These are phyloP conservation scores for Myopa testacea DNA, from an alignment of 2,888 invertebrate species.

Conservation along the genomic window DNA sequence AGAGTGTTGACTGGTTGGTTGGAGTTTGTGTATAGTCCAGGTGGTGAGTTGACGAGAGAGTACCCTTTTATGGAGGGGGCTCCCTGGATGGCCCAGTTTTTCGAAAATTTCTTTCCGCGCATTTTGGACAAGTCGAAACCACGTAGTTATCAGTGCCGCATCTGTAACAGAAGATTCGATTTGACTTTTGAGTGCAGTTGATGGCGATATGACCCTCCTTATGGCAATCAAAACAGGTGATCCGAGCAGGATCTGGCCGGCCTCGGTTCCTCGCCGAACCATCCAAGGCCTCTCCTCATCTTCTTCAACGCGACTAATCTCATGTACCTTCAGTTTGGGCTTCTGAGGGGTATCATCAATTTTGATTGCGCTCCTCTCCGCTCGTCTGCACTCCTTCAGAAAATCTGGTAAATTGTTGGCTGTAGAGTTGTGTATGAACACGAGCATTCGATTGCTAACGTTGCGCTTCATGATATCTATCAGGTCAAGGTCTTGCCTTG, in stretches of 20 bases:
- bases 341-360: background rate
- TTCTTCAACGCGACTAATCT: background rate
- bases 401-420: slow-evolving; percentile 12
- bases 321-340: background rate
- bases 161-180: slow-evolving; percentile 19
- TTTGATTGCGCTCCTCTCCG: background rate
- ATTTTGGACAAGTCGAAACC: background rate
- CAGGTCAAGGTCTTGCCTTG: too few relatives aligned
- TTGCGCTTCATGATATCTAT: too few relatives aligned
- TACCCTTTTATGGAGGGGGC: background rate
- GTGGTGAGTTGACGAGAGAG: background rate
- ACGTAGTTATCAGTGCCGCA: slow-evolving; percentile 17
- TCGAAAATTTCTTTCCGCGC: too few relatives aligned
- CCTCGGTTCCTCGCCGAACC: background rate
- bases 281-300: background rate
- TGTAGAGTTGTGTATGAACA: background rate
- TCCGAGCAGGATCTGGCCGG: background rate
- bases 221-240: slow-evolving; percentile 18
- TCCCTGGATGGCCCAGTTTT: slow-evolving; percentile 6
- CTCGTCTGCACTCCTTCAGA: slow-evolving; percentile 9
- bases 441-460: background rate
- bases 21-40: background rate
- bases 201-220: slow-evolving; percentile 8
- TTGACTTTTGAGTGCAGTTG: slow-evolving; percentile 16
- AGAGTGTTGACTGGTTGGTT: background rate